Conservation (phyloP, 2,113 vertebrate species). For the Nettapus auritus region DNA sequence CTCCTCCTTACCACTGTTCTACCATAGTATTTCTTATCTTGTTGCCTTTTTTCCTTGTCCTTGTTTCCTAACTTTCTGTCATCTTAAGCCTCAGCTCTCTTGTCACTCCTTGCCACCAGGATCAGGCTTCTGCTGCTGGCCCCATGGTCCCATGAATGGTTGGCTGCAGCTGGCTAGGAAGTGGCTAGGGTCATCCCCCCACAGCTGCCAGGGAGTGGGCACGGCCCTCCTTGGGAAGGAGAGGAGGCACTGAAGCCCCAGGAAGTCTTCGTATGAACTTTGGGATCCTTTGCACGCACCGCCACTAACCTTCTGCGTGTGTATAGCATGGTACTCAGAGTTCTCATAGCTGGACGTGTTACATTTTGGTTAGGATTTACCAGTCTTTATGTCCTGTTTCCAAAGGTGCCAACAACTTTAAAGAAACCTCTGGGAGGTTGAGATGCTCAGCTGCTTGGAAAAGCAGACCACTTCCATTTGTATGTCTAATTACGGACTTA, state of each 20-base stretch:
- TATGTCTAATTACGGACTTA: background rate
- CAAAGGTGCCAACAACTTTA: background rate
- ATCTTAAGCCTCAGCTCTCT: background rate
- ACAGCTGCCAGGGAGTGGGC: background rate
- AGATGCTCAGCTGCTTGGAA: background rate
- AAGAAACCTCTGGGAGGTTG: background rate
- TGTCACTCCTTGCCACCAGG: background rate
- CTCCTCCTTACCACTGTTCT: background rate
- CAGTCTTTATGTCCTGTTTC: background rate
- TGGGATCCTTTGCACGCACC: background rate
- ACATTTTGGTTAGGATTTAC: background rate
- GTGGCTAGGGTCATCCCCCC: fast-evolving
- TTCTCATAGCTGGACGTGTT: background rate
- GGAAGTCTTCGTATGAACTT: background rate
- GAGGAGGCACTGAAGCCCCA: background rate
- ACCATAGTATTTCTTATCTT: background rate
- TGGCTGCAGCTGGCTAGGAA: background rate
- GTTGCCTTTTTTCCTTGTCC: background rate
- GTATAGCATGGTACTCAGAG: fast-evolving
- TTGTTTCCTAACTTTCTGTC: background rate
- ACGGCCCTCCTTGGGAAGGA: background rate
- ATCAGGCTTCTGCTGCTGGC: background rate
- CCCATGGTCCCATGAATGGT: background rate
- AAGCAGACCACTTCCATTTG: background rate
- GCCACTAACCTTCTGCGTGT: fast-evolving